These are phyloP conservation scores for Vanessa tameamea DNA, from an alignment of 1,140 invertebrate species.

Conservation along the genomic window DNA sequence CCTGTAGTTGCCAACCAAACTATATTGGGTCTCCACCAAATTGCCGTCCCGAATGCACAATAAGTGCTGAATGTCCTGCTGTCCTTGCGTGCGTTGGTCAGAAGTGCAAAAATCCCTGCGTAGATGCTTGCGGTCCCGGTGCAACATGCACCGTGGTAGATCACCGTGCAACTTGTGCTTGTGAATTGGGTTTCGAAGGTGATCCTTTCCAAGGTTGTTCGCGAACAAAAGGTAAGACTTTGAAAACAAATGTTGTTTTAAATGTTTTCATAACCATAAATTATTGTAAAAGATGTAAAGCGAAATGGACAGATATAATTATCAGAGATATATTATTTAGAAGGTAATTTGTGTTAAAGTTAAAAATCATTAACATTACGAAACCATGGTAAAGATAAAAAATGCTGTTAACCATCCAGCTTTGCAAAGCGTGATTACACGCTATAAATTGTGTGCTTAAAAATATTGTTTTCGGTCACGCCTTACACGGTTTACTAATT, in stretches of 20 bases:
- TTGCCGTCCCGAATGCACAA: constrained; percentile 91
- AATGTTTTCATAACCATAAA: neutral
- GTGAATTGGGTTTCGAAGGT: constrained; percentile 85
- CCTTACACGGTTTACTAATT: constrained; percentile 74
- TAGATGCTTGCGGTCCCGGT: constrained; percentile 84
- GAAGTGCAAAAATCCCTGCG: constrained; percentile 87
- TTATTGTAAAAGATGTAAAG: constrained; percentile 14
- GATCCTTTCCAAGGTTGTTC: constrained; percentile 88
- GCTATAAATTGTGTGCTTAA: constrained; percentile 70
- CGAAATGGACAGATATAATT: neutral
- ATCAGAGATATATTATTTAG: neutral
- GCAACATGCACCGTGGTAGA: constrained; percentile 85
- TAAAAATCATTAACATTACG: constrained; percentile 27
- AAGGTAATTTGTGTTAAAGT: constrained; percentile 10
- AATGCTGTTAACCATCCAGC: constrained; percentile 66
- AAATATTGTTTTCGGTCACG: constrained; percentile 53
- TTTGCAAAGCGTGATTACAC: constrained; percentile 76
- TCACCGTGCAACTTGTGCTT: constrained; percentile 87
- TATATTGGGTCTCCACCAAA: constrained; percentile 90
- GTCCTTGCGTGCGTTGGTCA: constrained; percentile 86
- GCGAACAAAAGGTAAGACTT: constrained; percentile 62
- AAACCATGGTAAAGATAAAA: constrained; percentile 29
- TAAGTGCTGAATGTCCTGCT: constrained; percentile 87
- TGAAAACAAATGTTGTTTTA: neutral
- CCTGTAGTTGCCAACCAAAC: constrained; percentile 88